A percentile compares a stretch with the other conserved stretches of the same genome.
Conservation (phyloP, 2,888 invertebrate species). For the Hetaerina titia region DNA sequence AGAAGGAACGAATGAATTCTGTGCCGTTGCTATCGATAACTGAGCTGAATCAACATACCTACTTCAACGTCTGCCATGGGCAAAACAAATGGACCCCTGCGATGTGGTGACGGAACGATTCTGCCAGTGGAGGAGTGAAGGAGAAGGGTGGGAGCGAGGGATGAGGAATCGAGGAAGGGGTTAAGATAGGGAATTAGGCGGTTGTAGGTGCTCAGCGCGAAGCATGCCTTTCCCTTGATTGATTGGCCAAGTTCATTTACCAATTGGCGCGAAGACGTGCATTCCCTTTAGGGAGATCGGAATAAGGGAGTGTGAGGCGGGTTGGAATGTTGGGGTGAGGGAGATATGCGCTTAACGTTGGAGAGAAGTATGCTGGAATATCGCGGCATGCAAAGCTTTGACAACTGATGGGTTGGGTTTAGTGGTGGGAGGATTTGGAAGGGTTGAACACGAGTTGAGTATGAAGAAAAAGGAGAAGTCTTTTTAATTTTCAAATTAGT, state of each 20-base stretch:
- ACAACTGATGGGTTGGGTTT: not conserved
- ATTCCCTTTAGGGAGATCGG: not conserved
- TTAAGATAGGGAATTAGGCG: not conserved
- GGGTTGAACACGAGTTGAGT: not conserved
- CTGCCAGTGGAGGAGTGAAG: not conserved
- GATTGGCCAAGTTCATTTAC: slow-evolving; percentile 35
- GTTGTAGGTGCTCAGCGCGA: not conserved
- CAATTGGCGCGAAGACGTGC: slow-evolving; percentile 32
- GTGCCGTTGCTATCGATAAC: not conserved
- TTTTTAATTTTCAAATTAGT: not conserved
- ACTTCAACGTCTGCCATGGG: not conserved
- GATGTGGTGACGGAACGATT: not conserved
- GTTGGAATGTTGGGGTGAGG: not conserved
- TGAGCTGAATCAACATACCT: not conserved
- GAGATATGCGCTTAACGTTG: not conserved
- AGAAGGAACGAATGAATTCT: not conserved
- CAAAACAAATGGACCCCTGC: not conserved
- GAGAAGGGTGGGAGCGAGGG: not conserved
- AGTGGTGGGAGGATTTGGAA: not conserved
- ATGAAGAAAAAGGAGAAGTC: not conserved
- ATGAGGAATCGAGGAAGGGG: not conserved
- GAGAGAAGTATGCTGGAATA: not conserved
- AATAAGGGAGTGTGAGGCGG: not conserved
- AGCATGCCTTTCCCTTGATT: slow-evolving; percentile 2
- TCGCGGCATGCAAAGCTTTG: not conserved